Evolutionary conservation across 2,797 vertebrate species (phyloP).

Genomic region (Picus viridis): DNA sequence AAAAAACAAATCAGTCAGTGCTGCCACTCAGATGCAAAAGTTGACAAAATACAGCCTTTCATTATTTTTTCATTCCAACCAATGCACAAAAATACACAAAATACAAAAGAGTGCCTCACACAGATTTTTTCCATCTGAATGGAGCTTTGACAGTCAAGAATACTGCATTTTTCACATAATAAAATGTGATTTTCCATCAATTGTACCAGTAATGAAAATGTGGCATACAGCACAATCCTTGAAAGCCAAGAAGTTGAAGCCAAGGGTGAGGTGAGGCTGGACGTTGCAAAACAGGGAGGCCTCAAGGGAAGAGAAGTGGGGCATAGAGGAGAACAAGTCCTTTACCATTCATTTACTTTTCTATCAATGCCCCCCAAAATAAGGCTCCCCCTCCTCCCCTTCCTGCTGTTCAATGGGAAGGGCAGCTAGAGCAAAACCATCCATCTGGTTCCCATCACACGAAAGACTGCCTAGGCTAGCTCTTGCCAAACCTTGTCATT

Average conservation of each 20-base stretch:
- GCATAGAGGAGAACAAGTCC: not conserved
- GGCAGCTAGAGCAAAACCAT: not conserved
- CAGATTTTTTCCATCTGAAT: constrained; percentile 60
- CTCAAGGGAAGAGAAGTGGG: not conserved
- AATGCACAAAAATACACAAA: constrained; percentile 66
- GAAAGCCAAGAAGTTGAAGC: constrained; percentile 27
- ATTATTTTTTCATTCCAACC: constrained; percentile 67
- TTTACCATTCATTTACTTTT: not conserved
- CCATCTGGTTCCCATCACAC: constrained; percentile 60
- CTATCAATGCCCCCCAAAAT: not conserved
- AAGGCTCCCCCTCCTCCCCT: not conserved
- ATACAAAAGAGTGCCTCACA: constrained; percentile 59
- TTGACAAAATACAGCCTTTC: constrained; percentile 69
- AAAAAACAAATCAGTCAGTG: constrained; percentile 63
- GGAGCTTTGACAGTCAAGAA: constrained; percentile 58
- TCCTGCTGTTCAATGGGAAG: not conserved
- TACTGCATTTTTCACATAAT: constrained; percentile 59
- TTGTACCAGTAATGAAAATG: constrained; percentile 50
- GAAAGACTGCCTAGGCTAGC: not conserved
- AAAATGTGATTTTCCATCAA: constrained; percentile 67
- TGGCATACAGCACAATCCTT: not conserved
- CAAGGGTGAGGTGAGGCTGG: constrained; percentile 46
- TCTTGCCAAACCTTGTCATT: constrained; percentile 53
- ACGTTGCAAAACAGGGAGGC: constrained; percentile 19
- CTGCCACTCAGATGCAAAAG: constrained; percentile 70